Evolutionary conservation across 2,888 invertebrate species (phyloP).

Genomic region (Napeogenes sylphis): DNA sequence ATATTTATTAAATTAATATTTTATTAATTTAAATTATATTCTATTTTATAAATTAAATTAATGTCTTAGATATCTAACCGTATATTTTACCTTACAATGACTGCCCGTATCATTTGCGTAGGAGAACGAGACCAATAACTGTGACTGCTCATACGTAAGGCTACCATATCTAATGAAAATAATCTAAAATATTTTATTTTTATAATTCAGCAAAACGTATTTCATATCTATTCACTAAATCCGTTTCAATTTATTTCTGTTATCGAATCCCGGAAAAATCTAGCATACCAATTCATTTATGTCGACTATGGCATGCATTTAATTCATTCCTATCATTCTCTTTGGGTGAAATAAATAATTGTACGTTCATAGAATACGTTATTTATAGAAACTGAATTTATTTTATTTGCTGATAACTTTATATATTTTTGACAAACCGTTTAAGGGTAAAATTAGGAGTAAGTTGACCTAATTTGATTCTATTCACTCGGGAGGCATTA

Average conservation of each 20-base stretch:
- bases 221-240: not conserved
- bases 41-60: no score
- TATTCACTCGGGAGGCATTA: conserved; percentile 30
- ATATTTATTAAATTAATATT: no score
- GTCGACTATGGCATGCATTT: not conserved
- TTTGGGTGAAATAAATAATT: no score
- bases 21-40: no score
- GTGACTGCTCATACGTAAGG: conserved; percentile 32
- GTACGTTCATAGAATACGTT: not conserved
- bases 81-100: not conserved
- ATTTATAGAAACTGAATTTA: not conserved
- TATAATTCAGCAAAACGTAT: not conserved
- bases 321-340: not conserved
- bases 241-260: conserved; percentile 3
- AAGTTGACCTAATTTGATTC: conserved; percentile 30
- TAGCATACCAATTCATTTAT: not conserved
- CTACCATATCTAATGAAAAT: conserved; percentile 8
- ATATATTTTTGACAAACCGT: no score
- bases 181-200: not conserved
- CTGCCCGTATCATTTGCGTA: conserved; percentile 57
- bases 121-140: conserved; percentile 55
- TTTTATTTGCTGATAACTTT: no score
- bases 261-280: not conserved
- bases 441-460: conserved; percentile 16
- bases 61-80: no score